These are phyloP conservation scores for Syngnathus rostellatus DNA, from an alignment of 2,797 vertebrate species.

Conservation along the genomic window DNA sequence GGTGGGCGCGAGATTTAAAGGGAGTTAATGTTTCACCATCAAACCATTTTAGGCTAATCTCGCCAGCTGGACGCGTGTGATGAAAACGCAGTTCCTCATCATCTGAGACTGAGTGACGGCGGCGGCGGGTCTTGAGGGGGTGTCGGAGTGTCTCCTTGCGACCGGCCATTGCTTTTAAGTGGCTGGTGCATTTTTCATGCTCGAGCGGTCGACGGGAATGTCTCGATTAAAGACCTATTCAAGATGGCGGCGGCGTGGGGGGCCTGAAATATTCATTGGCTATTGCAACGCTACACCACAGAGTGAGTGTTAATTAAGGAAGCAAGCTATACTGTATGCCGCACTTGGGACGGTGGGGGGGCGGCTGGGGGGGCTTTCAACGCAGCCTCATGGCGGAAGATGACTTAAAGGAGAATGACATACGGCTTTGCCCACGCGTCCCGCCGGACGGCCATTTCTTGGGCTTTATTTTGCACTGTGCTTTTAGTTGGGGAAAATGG, in stretches of 20 bases:
- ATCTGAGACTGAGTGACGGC: slow-evolving; percentile 33
- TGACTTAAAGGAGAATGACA: slow-evolving; percentile 45
- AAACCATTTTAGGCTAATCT: slow-evolving; percentile 63
- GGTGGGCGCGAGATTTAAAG: slow-evolving; percentile 65
- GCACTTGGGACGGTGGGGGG: slow-evolving; percentile 32
- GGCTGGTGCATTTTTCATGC: slow-evolving; percentile 76
- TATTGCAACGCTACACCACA: slow-evolving; percentile 54
- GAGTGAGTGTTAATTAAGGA: slow-evolving; percentile 63
- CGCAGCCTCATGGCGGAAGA: slow-evolving; percentile 43
- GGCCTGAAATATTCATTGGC: slow-evolving; percentile 69
- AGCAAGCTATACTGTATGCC: slow-evolving; percentile 45
- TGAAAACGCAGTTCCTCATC: slow-evolving; percentile 58
- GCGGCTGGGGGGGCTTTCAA: not conserved
- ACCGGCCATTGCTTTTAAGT: slow-evolving; percentile 73
- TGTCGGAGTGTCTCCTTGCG: slow-evolving; percentile 56
- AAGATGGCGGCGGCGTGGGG: slow-evolving; percentile 57
- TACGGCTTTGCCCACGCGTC: slow-evolving; percentile 23
- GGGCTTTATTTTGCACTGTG: not conserved
- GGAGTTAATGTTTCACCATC: slow-evolving; percentile 73
- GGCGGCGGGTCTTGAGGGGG: slow-evolving; percentile 55
- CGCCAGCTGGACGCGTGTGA: slow-evolving; percentile 51
- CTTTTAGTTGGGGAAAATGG: not conserved
- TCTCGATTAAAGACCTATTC: slow-evolving; percentile 66
- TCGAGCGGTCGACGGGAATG: slow-evolving; percentile 59
- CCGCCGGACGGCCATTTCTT: not conserved